Base-by-base conservation (phyloP, 2,113 vertebrate species). In the Typhlomys cinereus region DNA sequence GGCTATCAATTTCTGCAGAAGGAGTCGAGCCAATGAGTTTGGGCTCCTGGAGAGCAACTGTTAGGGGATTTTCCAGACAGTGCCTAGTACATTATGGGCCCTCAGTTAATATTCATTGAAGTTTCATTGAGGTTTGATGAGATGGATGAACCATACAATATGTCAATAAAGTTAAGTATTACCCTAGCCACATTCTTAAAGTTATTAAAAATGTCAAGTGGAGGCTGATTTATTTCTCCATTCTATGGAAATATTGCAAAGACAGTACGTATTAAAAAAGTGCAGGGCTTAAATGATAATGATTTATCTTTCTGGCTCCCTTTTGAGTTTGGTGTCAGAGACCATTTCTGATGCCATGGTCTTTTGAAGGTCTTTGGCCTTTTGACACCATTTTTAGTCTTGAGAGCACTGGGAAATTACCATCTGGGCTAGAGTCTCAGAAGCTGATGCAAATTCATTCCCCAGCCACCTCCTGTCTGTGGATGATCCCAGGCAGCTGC, bases 121-220 rank as follows among this genome's bases (percentile, higher is more conserved):
- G 81, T 96, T 96, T 96, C 95, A 96, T 96, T 96, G 97, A 96
- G 92, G 88, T 96, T 96, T 97, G 97, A 96, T 97, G 97, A 96
- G 96, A 97, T 94, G 89, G 95, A 96, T 97, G 97, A 96, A 95
- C 95, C 95, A 96, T 96, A 96, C 95, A 96, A 95, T 96, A 96
- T 95, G 96, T 97, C 97, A 97, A 97, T 97, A 96, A 96, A 96
- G 95, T 96, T 96, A 96, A 97, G 97, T 94, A 97, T 97, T 97
- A 88, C 89, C 87, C 91, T 96, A 96, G 96, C 97, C 91, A 85
- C 96, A 97, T 97, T 97, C 95, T 97, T 96, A 96, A 97, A 97
- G 96, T 97, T 97, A 97, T 97, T 97, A 96, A 97, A 97, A 97
- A 93, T 96, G 97, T 97, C 97, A 96, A 90, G 91, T 94, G 78